Conservation (phyloP, 2,797 vertebrate species). For the Hylomyscus alleni region DNA sequence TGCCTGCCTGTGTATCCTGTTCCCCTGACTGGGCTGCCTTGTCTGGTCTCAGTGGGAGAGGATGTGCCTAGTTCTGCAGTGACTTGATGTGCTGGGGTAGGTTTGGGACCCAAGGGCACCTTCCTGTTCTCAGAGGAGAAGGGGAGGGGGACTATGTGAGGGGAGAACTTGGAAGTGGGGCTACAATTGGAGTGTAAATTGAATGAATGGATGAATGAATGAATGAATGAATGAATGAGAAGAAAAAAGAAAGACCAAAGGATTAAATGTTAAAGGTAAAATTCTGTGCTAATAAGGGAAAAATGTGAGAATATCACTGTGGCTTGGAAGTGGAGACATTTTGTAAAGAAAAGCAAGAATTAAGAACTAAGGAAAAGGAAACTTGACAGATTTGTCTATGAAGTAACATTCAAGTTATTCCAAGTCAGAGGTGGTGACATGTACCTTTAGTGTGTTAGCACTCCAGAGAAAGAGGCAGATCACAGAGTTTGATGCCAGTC, state of each 20-base stretch:
- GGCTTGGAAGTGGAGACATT: not conserved
- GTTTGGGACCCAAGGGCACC: not conserved
- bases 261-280: constrained; percentile 38
- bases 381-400: not conserved
- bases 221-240: no score
- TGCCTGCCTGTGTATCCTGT: not conserved
- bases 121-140: not conserved
- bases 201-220: not conserved
- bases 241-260: not conserved
- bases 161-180: not conserved
- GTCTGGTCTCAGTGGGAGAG: not conserved
- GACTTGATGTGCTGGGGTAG: not conserved
- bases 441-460: not conserved
- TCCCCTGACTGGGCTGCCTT: not conserved
- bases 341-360: constrained; percentile 34
- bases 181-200: not conserved
- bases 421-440: not conserved
- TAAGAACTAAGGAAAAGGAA: not conserved
- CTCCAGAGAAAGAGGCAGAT: not conserved
- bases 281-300: not conserved
- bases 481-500: not conserved
- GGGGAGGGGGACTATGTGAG: not conserved
- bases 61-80: not conserved
- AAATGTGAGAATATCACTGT: not conserved
- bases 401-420: constrained; percentile 53